These are phyloP conservation scores for Lates calcarifer DNA, from an alignment of 2,113 vertebrate species.

Conservation along the genomic window DNA sequence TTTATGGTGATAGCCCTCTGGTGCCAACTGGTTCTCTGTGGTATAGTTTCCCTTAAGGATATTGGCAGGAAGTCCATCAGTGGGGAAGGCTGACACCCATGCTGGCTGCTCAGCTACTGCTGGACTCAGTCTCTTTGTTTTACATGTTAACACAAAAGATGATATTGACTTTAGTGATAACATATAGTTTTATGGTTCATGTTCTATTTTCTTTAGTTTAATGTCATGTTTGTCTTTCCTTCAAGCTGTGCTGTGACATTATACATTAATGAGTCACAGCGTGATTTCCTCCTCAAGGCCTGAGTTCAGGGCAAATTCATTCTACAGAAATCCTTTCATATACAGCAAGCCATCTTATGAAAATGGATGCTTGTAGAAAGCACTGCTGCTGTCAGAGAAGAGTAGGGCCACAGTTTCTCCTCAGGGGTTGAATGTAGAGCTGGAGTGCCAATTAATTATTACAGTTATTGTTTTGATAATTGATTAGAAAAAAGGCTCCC, in stretches of 20 bases:
- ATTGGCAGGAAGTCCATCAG: slow-evolving; percentile 9
- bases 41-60: not conserved
- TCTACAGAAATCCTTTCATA: too few species aligned
- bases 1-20: not conserved
- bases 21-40: slow-evolving; percentile 22
- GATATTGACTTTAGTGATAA: not conserved
- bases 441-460: too few species aligned
- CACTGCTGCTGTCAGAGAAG: not conserved
- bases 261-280: not conserved
- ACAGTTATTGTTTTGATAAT: too few species aligned
- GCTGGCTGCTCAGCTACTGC: not conserved
- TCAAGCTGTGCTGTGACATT: slow-evolving; percentile 31
- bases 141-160: not conserved
- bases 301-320: too few species aligned
- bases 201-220: not conserved
- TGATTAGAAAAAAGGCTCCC: too few species aligned
- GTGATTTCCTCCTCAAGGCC: slow-evolving; percentile 1
- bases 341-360: too few species aligned
- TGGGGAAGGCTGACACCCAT: slow-evolving; percentile 7
- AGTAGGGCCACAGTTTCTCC: not conserved
- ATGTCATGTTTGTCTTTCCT: not conserved
- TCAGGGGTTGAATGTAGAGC: too few species aligned
- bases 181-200: not conserved
- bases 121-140: not conserved
- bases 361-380: not conserved